Evolutionary conservation across 2,888 invertebrate species (phyloP), one percentile per base, ranked within the genome.

Genomic region (Andricus quercusramuli): DNA sequence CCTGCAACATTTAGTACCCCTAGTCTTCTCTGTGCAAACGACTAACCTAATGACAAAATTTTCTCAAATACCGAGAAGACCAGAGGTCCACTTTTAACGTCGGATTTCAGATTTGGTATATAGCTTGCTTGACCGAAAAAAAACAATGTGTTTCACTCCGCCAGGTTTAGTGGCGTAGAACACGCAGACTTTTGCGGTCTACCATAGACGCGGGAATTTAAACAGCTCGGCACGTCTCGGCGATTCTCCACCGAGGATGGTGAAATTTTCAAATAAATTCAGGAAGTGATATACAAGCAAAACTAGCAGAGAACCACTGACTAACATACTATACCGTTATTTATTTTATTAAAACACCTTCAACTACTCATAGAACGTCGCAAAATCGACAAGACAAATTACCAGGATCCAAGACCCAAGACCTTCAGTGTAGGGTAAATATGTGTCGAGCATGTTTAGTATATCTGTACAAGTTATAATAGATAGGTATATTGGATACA

Each of bases 281-380:
- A 78, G 80, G 76, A 83, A 83, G 80, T 82, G 82, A 83, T 80
- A 80, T 79, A 68, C 80, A 76, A 79, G 79, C 82, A 76, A 80
- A 78, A 66, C 82, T 87, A 86, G 88, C 87, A 87, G 86, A 88
- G 86, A 85, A 83, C 88, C 85, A 87, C 84, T 83, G 85, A 86
- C 83, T 62, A n/a, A 83, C 80, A 80, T 81, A 47, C 47, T 70
- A 66, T 78, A 84, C 87, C 87, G 88, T 88, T 89, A 87, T 87
- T 88, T 87, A 87, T 87, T 88, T 88, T 89, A 86, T 86, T 85
- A 87, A 85, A 86, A 87, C 87, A 85, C 84, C 86, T 84, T 85
- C 83, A 85, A 88, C 86, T 85, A 86, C 86, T 87, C 87, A 11
- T 41, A 17, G 9, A 41, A 41, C 22, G 32, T 20, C 32, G 17